A percentile compares a stretch with the other conserved stretches of the same genome.
phyloP scores from a whole-genome alignment of 2,113 vertebrate species.

The Meriones unguiculatus region DNA sequence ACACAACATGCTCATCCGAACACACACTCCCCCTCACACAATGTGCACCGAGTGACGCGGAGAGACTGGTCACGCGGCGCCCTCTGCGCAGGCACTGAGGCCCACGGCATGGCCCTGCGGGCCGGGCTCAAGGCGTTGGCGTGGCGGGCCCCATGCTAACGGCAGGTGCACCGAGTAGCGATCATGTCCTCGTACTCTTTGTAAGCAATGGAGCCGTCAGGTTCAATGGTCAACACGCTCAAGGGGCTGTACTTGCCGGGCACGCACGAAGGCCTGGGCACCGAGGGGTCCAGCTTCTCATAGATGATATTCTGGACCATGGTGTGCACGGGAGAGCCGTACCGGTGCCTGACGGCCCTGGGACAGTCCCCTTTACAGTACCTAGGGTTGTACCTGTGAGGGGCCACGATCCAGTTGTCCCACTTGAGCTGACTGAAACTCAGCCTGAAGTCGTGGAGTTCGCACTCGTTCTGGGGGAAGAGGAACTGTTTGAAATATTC shows the following conservation, averaged over 20 bases:
- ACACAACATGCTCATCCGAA: background rate
- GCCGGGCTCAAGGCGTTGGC: background rate
- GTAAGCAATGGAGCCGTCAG: conserved; percentile 94
- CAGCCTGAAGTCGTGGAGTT: conserved; percentile 93
- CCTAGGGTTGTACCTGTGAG: conserved; percentile 94
- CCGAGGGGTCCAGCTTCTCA: conserved; percentile 92
- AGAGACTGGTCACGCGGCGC: background rate
- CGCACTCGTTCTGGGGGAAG: conserved; percentile 92
- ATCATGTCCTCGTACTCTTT: conserved; percentile 98
- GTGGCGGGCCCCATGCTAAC: conserved; percentile 79
- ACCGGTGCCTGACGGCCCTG: conserved; percentile 90
- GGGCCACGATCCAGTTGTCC: conserved; percentile 96
- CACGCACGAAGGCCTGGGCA: conserved; percentile 94
- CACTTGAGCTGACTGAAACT: conserved; percentile 95
- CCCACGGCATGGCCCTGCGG: rapidly evolving
- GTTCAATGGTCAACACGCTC: conserved; percentile 94
- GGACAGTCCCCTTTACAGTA: conserved; percentile 96
- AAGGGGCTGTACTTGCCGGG: conserved; percentile 94
- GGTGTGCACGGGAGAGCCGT: conserved; percentile 94
- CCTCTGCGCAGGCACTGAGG: background rate
- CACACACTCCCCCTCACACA: background rate
- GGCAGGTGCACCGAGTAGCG: conserved; percentile 95
- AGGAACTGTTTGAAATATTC: conserved; percentile 87
- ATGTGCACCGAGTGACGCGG: background rate
- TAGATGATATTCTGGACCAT: conserved; percentile 97